A percentile compares a stretch with the other conserved stretches of the same genome.
These are phyloP conservation scores for Epsilonema sp. DNA, from an alignment of 2,888 invertebrate species.

Conservation along the genomic window DNA sequence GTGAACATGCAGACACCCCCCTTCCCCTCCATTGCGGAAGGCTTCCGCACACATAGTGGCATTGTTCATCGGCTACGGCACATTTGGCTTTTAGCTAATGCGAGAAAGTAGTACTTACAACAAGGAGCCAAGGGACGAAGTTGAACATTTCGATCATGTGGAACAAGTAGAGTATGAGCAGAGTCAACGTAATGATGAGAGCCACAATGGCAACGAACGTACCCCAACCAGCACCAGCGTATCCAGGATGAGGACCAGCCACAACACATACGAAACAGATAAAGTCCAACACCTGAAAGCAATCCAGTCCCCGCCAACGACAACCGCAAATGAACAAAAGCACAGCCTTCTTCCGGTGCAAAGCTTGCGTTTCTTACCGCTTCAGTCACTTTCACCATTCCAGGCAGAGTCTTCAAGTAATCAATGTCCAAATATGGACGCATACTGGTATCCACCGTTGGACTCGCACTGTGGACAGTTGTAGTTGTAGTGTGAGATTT, in stretches of 20 bases:
- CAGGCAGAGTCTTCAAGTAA: background rate
- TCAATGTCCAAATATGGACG: background rate
- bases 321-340: too few relatives aligned
- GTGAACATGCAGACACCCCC: too few relatives aligned
- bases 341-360: too few relatives aligned
- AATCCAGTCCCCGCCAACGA: too few relatives aligned
- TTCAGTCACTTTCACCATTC: background rate
- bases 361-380: background rate
- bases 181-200: constrained; percentile 60
- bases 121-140: constrained; percentile 63
- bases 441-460: background rate
- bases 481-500: background rate
- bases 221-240: constrained; percentile 43
- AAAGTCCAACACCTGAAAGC: constrained; percentile 25
- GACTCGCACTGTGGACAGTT: too few relatives aligned
- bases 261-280: constrained; percentile 62
- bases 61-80: too few relatives aligned
- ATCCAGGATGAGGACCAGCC: constrained; percentile 39
- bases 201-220: constrained; percentile 46
- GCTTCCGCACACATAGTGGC: too few relatives aligned
- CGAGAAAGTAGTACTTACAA: too few relatives aligned
- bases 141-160: constrained; percentile 64
- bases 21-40: too few relatives aligned
- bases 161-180: constrained; percentile 58
- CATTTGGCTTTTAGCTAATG: too few relatives aligned